phyloP scores from a whole-genome alignment of 2,797 vertebrate species.

The Euphonia xanthogaster region DNA sequence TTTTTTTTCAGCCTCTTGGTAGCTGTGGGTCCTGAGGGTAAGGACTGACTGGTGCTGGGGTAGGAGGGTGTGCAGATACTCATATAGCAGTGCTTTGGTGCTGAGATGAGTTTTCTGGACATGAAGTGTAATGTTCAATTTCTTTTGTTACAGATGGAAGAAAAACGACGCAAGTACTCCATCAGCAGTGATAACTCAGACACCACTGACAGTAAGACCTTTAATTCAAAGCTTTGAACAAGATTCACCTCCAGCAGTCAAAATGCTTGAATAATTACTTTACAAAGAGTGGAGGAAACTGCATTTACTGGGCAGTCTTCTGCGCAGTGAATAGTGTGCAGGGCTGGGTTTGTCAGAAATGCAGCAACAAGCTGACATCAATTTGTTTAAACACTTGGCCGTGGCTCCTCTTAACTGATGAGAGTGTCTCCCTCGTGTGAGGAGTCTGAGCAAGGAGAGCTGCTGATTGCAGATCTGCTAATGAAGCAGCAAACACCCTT shows the following conservation, averaged over 20 bases:
- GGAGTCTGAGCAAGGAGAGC: neutral
- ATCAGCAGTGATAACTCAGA: conserved; percentile 98
- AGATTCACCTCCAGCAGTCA: conserved; percentile 59
- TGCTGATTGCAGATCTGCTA: conserved; percentile 1
- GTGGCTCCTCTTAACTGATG: neutral
- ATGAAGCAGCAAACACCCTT: neutral
- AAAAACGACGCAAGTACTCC: conserved; percentile 97
- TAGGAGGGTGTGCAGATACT: neutral
- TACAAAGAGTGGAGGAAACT: neutral
- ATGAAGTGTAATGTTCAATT: conserved; percentile 32
- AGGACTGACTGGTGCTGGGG: neutral
- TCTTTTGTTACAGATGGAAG: conserved; percentile 90
- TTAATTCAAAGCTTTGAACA: conserved; percentile 49
- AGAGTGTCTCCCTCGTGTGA: neutral
- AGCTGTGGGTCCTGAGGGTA: neutral
- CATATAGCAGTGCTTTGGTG: neutral
- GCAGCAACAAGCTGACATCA: conserved; percentile 10
- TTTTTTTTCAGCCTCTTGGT: neutral
- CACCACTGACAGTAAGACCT: conserved; percentile 94
- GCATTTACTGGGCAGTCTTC: neutral
- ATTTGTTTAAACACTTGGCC: neutral
- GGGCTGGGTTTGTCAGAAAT: conserved; percentile 23
- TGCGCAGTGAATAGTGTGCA: neutral
- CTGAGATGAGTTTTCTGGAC: neutral
- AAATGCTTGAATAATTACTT: conserved; percentile 43